These are phyloP conservation scores for Chlorodrepanis virens DNA, from an alignment of 2,113 vertebrate genomes.

Conservation along the genomic window DNA sequence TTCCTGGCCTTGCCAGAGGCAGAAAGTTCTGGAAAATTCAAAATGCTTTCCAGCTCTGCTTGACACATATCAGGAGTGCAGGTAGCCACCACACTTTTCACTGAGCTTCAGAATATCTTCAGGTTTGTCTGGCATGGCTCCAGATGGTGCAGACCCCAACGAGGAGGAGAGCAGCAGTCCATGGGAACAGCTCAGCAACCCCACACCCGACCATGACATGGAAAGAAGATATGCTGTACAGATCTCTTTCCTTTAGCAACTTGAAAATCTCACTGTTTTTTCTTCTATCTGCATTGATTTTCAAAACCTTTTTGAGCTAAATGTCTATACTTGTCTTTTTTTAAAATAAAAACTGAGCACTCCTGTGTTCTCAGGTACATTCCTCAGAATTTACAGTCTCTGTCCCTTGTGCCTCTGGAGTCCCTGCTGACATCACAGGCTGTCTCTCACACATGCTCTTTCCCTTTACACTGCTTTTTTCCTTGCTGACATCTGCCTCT, in stretches of 20 bases:
- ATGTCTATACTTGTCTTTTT: not conserved
- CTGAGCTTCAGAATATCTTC: not conserved
- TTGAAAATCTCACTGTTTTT: not conserved
- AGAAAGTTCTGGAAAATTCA: not conserved
- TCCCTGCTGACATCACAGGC: not conserved
- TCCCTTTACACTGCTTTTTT: not conserved
- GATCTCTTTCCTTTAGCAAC: not conserved
- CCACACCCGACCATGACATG: fast-evolving
- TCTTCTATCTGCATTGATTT: not conserved
- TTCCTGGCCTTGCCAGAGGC: not conserved
- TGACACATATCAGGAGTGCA: not conserved
- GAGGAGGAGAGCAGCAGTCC: not conserved
- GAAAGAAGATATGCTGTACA: not conserved
- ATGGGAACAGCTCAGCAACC: not conserved
- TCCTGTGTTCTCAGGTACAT: not conserved
- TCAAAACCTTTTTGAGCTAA: not conserved
- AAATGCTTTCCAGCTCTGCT: not conserved
- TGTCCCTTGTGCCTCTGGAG: not conserved
- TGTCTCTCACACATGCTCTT: fast-evolving
- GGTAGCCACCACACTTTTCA: not conserved
- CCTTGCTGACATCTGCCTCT: not conserved
- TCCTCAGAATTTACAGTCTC: not conserved
- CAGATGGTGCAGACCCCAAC: fast-evolving
- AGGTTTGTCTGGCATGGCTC: not conserved
- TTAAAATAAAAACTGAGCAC: not conserved